Evolutionary conservation across 1,140 invertebrate species (phyloP), one percentile per base, ranked within the genome.

Genomic region (Drosophila punjabiensis): DNA sequence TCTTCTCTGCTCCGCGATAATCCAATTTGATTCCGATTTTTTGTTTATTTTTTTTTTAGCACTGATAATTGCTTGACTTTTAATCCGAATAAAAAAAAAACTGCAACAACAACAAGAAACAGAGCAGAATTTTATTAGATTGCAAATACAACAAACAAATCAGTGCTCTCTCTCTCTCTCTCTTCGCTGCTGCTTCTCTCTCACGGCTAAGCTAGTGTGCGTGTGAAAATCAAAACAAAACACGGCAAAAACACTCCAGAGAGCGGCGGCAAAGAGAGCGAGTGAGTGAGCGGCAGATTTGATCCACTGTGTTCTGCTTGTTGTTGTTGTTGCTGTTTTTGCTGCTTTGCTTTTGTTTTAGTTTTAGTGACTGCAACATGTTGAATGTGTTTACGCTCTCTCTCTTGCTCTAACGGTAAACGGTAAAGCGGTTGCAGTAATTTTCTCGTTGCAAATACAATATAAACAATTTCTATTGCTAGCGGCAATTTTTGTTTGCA

Each of bases 1-100:
- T 58, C 9, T 39, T 39, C 35, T 28, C 35, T 20, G 4, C 14
- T 58, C 37, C 43, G 52, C 43, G 76, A 79, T 79, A 79, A 79
- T 79, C 76, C 76, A 79, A 79, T 78, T 79, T 79, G 75, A 79
- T 70, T 78, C 30, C 56, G 45, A 73, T 52, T 74, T 74, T 53
- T 43, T 32, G 45, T 74, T 74, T 74, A 24, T 32, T 74, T 32
- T 60, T 60, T 52, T 24, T 73, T 52, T 52, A 37, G 37, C 70
- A 71, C 67, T 61, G 47, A 74, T 74, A 61, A 73, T 73, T 73
- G 47, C 53, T 77, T 69, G 65, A 63, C 43, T 62, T 78, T 79
- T 79, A 50, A 76, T 76, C 48, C 67, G 11, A n/a, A 28, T 14
- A 33, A 35, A 24, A 33, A 35, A 24, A 24, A 11, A 56, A 28